These are phyloP conservation scores for Halesus radiatus DNA, from an alignment of 1,140 invertebrate genomes.

Conservation along the genomic window DNA sequence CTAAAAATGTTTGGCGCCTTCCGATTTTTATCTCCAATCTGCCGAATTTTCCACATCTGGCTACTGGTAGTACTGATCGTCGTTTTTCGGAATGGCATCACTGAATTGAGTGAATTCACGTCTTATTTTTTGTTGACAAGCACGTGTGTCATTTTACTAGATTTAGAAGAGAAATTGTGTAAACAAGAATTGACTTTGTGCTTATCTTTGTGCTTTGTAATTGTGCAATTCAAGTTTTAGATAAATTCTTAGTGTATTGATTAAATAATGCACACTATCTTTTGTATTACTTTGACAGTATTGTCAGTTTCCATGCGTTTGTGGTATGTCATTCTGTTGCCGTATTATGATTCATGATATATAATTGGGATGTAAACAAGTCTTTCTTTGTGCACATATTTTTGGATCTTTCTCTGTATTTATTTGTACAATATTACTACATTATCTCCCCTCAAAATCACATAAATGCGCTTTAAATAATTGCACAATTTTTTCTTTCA, in stretches of 20 bases:
- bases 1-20: too few species aligned
- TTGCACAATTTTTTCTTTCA: neutral
- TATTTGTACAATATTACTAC: neutral
- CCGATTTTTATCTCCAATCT: too few species aligned
- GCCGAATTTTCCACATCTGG: too few species aligned
- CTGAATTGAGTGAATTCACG: neutral
- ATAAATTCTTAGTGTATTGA: neutral
- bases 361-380: slow-evolving; percentile 20
- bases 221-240: slow-evolving; percentile 13
- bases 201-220: slow-evolving; percentile 14
- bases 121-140: slow-evolving; percentile 36
- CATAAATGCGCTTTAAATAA: neutral
- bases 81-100: too few species aligned
- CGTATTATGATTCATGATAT: neutral
- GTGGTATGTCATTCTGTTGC: slow-evolving; percentile 18
- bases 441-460: neutral
- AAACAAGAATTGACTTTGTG: slow-evolving; percentile 25
- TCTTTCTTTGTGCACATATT: slow-evolving; percentile 14
- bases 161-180: slow-evolving; percentile 28
- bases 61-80: too few species aligned
- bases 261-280: slow-evolving; percentile 26
- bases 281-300: neutral
- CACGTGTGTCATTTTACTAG: slow-evolving; percentile 31
- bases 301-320: slow-evolving; percentile 10
- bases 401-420: neutral